Evolutionary conservation across 2,888 invertebrate genomes (phyloP), one percentile per base, ranked within the genome.

Genomic region (Slavum lentiscoides): DNA sequence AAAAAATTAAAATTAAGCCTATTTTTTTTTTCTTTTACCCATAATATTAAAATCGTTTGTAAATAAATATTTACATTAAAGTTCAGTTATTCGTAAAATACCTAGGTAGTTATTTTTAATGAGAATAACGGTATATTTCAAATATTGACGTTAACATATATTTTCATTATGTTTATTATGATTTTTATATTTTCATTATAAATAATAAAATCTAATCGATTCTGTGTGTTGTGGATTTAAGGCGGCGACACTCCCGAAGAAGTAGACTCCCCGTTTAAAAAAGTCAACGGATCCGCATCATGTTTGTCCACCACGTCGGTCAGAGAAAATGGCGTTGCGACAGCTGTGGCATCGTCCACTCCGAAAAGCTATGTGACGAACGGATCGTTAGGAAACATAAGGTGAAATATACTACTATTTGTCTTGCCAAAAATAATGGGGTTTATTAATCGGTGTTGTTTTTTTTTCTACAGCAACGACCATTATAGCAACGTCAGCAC

Each of bases 351-450:
- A 43, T 80, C 80, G 23, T 80, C 80, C 11, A 80, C 80, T 1
- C 80, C 80, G 5, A 80, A 72, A 58, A 80, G 43, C 9, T 37
- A 58, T 17, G 15, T 72, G 17, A 23, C 30, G 0, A 80, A 80
- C 64, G 80, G 80, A 64, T 80, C 80, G n/a, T 64, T 80, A 43
- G 80, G 80, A 80, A 80, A 80, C 43, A 72, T 80, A 58, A 72
- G 70, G 80, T 80, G 72, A 64, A 30, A 30, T 53, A 13, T 39
- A 53, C 11, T 49, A 49, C 13, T 49, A 53, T 62, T 11, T 3
- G 13, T 15, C 49, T 9, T 43, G 1, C 2, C 3, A 3, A 2
- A 3, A 2, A 59, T 11, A 11, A 13, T 9, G 3, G 13, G 7
- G 3, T 72, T 39, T 66, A 39, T 39, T 39, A 49, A 49, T n/a